Conservation (phyloP, 1,140 invertebrate species). For the Glossosoma conforme region DNA sequence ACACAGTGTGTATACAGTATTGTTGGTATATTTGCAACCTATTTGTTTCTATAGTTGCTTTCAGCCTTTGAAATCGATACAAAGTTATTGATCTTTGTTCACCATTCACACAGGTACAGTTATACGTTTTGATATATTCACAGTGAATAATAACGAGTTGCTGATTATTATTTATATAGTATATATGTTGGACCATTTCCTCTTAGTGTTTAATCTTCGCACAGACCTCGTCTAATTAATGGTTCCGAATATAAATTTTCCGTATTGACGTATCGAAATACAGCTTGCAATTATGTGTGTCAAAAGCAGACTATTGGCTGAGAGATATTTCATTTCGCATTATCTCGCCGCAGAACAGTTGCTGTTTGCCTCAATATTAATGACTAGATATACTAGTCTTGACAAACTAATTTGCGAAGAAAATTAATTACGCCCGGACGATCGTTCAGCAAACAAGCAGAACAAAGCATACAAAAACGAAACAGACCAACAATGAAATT, state of each 20-base stretch:
- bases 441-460: too few species aligned
- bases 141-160: too few species aligned
- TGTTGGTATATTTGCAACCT: too few species aligned
- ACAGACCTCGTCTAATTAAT: constrained; percentile 17
- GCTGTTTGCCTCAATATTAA: constrained; percentile 23
- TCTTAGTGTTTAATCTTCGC: constrained; percentile 1
- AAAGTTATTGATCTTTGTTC: too few species aligned
- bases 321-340: constrained; percentile 8
- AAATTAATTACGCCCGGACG: constrained; percentile 10
- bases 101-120: too few species aligned
- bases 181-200: too few species aligned
- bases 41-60: too few species aligned
- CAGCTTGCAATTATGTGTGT: constrained; percentile 19
- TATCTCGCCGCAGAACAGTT: not conserved
- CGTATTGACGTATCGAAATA: constrained; percentile 26
- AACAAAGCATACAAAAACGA: too few species aligned
- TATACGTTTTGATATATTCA: too few species aligned
- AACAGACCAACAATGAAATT: not conserved
- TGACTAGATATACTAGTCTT: constrained; percentile 5
- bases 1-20: too few species aligned
- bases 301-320: constrained; percentile 15
- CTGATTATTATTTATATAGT: too few species aligned
- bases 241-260: constrained; percentile 18
- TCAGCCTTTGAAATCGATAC: too few species aligned
- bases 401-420: constrained; percentile 2